Evolutionary conservation across 2,113 vertebrate genomes (phyloP).

Genomic region (Salminus brasiliensis): DNA sequence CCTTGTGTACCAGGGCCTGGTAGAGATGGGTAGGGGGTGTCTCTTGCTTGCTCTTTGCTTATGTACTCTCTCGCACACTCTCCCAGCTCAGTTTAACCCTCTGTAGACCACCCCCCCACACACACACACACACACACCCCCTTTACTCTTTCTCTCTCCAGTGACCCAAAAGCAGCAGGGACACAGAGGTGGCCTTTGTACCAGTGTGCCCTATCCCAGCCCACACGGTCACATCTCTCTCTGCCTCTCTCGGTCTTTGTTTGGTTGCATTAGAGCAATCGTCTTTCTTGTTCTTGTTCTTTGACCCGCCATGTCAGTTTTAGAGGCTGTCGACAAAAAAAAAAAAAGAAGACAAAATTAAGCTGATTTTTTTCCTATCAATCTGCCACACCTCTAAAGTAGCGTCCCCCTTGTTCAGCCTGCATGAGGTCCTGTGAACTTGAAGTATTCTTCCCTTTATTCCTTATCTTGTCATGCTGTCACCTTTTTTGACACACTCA

Average conservation of each 20-base stretch:
- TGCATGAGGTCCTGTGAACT: too few relatives aligned
- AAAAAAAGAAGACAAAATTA: too few relatives aligned
- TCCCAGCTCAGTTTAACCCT: not conserved
- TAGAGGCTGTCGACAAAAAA: too few relatives aligned
- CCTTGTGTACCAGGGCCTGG: slow-evolving; percentile 54
- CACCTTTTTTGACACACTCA: too few relatives aligned
- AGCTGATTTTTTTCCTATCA: too few relatives aligned
- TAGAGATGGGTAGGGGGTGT: slow-evolving; percentile 44
- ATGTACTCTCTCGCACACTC: slow-evolving; percentile 31
- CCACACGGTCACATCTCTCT: not conserved
- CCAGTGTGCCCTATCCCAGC: slow-evolving; percentile 20
- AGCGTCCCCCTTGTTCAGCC: too few relatives aligned
- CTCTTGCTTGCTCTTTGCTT: slow-evolving; percentile 3
- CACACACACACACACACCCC: too few relatives aligned
- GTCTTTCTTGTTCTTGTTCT: too few relatives aligned
- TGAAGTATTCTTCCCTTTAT: too few relatives aligned
- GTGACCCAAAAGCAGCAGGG: not conserved
- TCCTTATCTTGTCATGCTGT: too few relatives aligned
- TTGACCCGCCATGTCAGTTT: too few relatives aligned
- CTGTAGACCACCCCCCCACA: not conserved
- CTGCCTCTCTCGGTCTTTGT: slow-evolving; percentile 16
- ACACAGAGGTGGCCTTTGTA: slow-evolving; percentile 45
- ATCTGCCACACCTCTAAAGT: too few relatives aligned
- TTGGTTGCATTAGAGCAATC: not conserved
- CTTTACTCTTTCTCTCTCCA: not conserved